phyloP scores from a whole-genome alignment of 1,140 invertebrate genomes.

The Drosophila mojavensis region DNA sequence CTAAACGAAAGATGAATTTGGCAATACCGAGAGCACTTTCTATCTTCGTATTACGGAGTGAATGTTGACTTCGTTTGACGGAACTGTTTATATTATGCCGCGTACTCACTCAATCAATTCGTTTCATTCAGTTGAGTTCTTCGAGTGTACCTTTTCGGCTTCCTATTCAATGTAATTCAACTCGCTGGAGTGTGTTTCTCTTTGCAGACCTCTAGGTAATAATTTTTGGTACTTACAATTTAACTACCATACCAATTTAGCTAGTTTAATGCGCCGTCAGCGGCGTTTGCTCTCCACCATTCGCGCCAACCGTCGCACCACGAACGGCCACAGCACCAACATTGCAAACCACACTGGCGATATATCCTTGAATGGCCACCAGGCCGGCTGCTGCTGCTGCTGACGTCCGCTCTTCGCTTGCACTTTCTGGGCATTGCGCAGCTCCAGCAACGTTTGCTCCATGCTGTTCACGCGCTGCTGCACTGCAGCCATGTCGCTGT shows the following conservation, averaged over 20 bases:
- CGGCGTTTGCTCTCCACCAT: slow-evolving; percentile 60
- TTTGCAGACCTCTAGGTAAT: no score
- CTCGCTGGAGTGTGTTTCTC: no score
- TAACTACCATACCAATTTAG: slow-evolving; percentile 56
- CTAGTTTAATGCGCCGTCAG: slow-evolving; percentile 42
- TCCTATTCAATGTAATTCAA: no score
- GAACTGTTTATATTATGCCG: no score
- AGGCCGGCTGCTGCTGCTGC: slow-evolving; percentile 78
- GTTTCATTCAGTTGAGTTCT: no score
- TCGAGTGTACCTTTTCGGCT: no score
- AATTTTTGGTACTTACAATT: slow-evolving; percentile 52
- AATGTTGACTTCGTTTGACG: no score
- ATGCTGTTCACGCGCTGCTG: slow-evolving; percentile 81
- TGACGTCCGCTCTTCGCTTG: slow-evolving; percentile 17
- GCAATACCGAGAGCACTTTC: no score
- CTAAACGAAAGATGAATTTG: no score
- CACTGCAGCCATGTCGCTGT: slow-evolving; percentile 83
- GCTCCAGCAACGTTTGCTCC: slow-evolving; percentile 76
- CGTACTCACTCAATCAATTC: no score
- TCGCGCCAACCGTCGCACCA: slow-evolving; percentile 79
- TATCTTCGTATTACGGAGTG: no score
- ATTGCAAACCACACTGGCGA: slow-evolving; percentile 85
- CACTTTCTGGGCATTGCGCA: slow-evolving; percentile 48
- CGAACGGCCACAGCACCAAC: slow-evolving; percentile 87
- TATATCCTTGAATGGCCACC: slow-evolving; percentile 86